Evolutionary conservation across 2,888 invertebrate genomes (phyloP).

Genomic region (Nephrocerus scutellatus): DNA sequence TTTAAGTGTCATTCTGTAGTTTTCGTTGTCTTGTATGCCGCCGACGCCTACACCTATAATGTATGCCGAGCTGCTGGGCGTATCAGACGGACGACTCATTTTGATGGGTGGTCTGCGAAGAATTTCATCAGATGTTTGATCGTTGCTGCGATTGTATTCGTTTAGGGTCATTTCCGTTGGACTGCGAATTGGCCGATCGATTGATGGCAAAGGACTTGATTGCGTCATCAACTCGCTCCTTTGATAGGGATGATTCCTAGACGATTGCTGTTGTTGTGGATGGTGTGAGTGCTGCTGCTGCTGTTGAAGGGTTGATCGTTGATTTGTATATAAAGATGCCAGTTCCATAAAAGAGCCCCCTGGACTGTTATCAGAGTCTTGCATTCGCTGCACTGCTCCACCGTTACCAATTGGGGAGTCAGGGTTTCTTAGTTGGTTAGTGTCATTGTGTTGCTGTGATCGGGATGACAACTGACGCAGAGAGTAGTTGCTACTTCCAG

Average conservation of each 20-base stretch:
- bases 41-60: conserved; percentile 22
- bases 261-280: no score
- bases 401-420: conserved; percentile 4
- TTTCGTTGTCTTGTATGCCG: conserved; percentile 33
- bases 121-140: conserved; percentile 35
- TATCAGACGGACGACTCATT: conserved; percentile 33
- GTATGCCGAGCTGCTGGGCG: conserved; percentile 28
- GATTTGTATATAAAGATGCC: conserved; percentile 14
- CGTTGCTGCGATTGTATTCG: conserved; percentile 41
- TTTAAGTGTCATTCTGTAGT: conserved; percentile 44
- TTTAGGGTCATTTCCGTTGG: conserved; percentile 45
- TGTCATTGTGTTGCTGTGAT: conserved; percentile 12
- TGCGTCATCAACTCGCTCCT: conserved; percentile 2
- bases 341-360: conserved; percentile 7
- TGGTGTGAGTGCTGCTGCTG: conserved; percentile 1
- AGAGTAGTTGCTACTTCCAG: conserved; percentile 17
- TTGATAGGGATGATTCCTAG: conserved; percentile 29
- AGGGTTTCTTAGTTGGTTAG: conserved; percentile 7
- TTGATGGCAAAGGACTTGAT: conserved; percentile 26
- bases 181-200: conserved; percentile 31
- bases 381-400: conserved; percentile 10
- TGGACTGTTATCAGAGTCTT: conserved; percentile 13
- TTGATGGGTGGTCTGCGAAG: conserved; percentile 41
- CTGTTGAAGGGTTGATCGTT: conserved; percentile 7
- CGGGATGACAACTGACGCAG: conserved; percentile 16